A percentile compares a stretch with the other conserved stretches of the same genome.
Conservation (phyloP, 2,888 invertebrate genomes). For the Rhyacophila evoluta region DNA sequence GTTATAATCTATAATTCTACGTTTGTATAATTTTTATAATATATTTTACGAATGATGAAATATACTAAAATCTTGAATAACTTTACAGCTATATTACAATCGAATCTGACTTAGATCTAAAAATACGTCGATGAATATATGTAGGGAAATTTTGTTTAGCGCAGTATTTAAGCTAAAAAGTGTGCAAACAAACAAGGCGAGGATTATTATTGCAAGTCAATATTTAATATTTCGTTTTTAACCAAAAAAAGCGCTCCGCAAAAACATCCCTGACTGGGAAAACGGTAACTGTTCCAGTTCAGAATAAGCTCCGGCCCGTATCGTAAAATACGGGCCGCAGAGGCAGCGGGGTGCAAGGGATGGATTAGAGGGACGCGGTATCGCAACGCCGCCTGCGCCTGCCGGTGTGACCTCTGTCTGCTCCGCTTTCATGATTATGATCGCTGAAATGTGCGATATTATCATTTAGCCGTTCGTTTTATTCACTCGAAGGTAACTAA, state of each 20-base stretch:
- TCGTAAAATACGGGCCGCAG: slow-evolving; percentile 9
- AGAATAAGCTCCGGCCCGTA: slow-evolving; percentile 4
- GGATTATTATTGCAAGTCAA: neutral
- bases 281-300: slow-evolving; percentile 8
- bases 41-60: too few relatives aligned
- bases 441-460: too few relatives aligned
- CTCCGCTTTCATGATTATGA: slow-evolving; percentile 7
- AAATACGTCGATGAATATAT: too few relatives aligned
- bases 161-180: neutral
- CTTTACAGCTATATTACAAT: too few relatives aligned
- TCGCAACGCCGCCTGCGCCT: neutral
- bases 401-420: neutral
- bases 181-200: neutral
- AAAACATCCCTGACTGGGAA: neutral
- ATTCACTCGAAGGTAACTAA: too few relatives aligned
- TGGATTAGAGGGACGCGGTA: neutral
- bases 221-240: neutral
- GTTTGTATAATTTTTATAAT: too few relatives aligned
- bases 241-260: neutral
- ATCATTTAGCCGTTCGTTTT: too few relatives aligned
- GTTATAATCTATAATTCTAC: too few relatives aligned
- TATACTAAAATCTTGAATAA: too few relatives aligned
- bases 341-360: neutral
- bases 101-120: too few relatives aligned
- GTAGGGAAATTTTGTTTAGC: neutral